Conservation (phyloP, 2,113 vertebrate species). For the Colistium nudipinnis region DNA sequence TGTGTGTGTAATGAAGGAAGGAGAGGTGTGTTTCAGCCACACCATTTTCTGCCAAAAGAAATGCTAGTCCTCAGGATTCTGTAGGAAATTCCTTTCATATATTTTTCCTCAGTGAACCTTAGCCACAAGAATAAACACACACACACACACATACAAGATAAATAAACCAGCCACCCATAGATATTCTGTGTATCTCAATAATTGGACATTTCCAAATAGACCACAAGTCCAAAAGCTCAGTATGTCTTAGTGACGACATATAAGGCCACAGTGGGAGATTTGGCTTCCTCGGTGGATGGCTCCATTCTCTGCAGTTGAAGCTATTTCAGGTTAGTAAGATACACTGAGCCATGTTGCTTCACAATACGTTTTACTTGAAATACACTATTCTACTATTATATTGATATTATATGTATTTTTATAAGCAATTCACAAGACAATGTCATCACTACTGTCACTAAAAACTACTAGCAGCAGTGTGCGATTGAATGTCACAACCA, state of each 20-base stretch:
- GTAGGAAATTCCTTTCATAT: slow-evolving; percentile 69
- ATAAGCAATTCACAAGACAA: too few relatives aligned
- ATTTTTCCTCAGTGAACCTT: slow-evolving; percentile 65
- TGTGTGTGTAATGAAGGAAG: not conserved
- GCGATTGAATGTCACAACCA: too few relatives aligned
- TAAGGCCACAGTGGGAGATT: slow-evolving; percentile 1
- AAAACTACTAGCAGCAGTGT: too few relatives aligned
- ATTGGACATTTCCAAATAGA: slow-evolving; percentile 44
- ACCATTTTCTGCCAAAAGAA: slow-evolving; percentile 31
- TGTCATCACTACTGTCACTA: too few relatives aligned
- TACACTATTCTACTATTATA: too few relatives aligned
- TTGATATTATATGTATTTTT: too few relatives aligned
- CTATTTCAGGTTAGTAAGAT: slow-evolving; percentile 16
- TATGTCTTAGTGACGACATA: slow-evolving; percentile 9
- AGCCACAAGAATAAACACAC: slow-evolving; percentile 10
- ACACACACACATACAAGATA: slow-evolving; percentile 35
- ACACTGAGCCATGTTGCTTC: too few relatives aligned
- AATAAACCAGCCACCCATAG: slow-evolving; percentile 56
- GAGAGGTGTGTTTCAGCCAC: slow-evolving; percentile 17
- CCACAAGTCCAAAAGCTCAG: slow-evolving; percentile 39
- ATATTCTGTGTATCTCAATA: slow-evolving; percentile 38
- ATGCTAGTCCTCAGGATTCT: slow-evolving; percentile 55
- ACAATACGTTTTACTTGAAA: too few relatives aligned
- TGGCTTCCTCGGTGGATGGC: slow-evolving; percentile 18
- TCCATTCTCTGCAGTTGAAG: not conserved